These are phyloP conservation scores for Capitella teleta DNA, from an alignment of 1,140 invertebrate genomes.

Conservation along the genomic window DNA sequence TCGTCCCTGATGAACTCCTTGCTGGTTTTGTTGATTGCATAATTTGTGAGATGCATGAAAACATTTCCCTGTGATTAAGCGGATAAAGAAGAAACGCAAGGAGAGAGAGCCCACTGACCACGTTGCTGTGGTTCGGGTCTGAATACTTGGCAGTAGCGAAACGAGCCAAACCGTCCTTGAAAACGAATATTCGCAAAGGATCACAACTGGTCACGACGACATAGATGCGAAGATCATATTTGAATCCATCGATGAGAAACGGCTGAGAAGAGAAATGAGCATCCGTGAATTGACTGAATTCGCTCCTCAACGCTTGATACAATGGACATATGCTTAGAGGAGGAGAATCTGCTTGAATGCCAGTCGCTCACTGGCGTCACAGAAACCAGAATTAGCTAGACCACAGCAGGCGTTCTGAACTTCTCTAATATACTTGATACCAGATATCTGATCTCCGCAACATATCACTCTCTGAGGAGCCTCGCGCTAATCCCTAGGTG, in stretches of 20 bases:
- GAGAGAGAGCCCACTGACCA: constrained; percentile 24
- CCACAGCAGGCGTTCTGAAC: background rate
- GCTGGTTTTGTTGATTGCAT: constrained; percentile 80
- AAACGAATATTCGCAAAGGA: constrained; percentile 38
- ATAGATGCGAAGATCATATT: constrained; percentile 41
- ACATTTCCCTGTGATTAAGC: constrained; percentile 55
- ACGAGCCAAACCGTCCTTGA: constrained; percentile 39
- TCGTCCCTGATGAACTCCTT: constrained; percentile 53
- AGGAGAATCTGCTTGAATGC: constrained; percentile 33
- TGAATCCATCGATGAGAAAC: constrained; percentile 39
- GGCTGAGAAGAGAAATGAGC: constrained; percentile 42
- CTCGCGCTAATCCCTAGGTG: too few species aligned
- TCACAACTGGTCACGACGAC: constrained; percentile 41
- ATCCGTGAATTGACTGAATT: too few species aligned
- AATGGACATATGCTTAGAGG: constrained; percentile 38
- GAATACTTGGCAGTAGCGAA: constrained; percentile 41
- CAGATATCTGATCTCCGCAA: background rate
- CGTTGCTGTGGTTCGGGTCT: constrained; percentile 30
- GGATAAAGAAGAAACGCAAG: too few species aligned
- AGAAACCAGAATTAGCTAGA: too few species aligned
- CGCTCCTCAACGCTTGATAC: too few species aligned
- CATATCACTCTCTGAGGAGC: too few species aligned
- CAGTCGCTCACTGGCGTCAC: constrained; percentile 33
- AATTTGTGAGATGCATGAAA: constrained; percentile 97
- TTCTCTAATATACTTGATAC: background rate